Evolutionary conservation across 2,888 invertebrate species (phyloP).

Genomic region (Acrocyrtus sp.): DNA sequence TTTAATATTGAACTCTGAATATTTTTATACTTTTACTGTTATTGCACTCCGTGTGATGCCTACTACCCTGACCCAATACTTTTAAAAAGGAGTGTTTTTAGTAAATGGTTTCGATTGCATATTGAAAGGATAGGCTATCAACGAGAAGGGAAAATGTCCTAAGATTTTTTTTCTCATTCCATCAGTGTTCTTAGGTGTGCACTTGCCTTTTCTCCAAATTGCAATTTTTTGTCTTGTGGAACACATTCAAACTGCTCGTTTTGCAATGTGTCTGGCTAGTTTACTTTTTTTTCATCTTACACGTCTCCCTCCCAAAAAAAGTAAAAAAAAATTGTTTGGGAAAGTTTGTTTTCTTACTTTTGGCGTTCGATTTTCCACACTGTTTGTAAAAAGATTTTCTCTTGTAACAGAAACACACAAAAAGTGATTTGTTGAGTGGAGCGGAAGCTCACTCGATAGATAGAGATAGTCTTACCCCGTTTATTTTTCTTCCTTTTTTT

Average conservation of each 20-base stretch:
- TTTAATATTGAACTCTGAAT: neutral
- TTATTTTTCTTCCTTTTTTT: conserved; percentile 7
- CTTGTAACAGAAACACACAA: neutral
- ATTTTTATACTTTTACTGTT: neutral
- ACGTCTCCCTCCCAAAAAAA: too few relatives aligned
- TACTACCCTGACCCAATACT: neutral
- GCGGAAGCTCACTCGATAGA: neutral
- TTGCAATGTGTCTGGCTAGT: neutral
- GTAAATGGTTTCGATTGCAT: neutral
- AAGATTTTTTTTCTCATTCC: too few relatives aligned
- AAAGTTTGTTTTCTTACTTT: conserved; percentile 17
- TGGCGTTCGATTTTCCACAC: conserved; percentile 26
- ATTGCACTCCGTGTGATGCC: neutral
- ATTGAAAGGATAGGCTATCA: too few relatives aligned
- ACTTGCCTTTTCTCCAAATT: too few relatives aligned
- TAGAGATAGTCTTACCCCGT: neutral
- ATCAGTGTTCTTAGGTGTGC: too few relatives aligned
- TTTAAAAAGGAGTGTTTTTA: neutral
- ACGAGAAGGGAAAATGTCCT: too few relatives aligned
- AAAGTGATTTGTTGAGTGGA: conserved; percentile 25
- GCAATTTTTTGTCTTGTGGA: neutral
- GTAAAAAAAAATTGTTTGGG: too few relatives aligned
- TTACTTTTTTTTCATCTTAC: conserved; percentile 36
- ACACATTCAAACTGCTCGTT: too few relatives aligned
- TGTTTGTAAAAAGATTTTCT: conserved; percentile 28